A percentile compares a stretch with the other conserved stretches of the same genome.
These are phyloP conservation scores for Caerostris darwini DNA, from an alignment of 1,140 invertebrate species.

Conservation along the genomic window DNA sequence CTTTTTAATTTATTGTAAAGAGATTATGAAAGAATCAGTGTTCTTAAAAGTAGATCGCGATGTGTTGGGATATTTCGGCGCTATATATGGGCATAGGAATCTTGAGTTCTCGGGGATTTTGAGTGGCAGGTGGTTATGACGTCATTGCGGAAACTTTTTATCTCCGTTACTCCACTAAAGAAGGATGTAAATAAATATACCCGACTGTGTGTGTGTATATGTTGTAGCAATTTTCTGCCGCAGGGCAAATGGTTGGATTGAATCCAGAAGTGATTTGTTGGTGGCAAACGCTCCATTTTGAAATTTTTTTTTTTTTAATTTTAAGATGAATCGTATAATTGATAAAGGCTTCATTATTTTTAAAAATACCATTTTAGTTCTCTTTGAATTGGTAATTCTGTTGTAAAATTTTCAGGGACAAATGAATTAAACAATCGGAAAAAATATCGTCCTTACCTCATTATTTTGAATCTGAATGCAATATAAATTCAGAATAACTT, in stretches of 20 bases:
- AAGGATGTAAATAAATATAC: constrained; percentile 68
- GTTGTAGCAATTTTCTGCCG: background rate
- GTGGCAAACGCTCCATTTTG: background rate
- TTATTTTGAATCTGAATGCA: too few species aligned
- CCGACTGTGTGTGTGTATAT: background rate
- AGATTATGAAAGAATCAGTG: constrained; percentile 37
- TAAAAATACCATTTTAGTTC: too few species aligned
- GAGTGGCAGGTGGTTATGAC: constrained; percentile 75
- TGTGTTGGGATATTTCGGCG: background rate
- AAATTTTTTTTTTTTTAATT: background rate
- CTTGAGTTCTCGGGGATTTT: constrained; percentile 27
- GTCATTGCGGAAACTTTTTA: constrained; percentile 60
- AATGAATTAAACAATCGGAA: too few species aligned
- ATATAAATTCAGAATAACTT: too few species aligned
- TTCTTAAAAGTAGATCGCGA: constrained; percentile 27
- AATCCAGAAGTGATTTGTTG: background rate
- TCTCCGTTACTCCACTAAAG: constrained; percentile 8
- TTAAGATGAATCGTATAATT: too few species aligned
- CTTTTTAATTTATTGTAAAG: constrained; percentile 31
- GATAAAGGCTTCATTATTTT: too few species aligned
- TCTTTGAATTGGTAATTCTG: too few species aligned
- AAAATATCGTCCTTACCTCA: too few species aligned
- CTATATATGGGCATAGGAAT: constrained; percentile 63
- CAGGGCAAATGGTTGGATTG: background rate
- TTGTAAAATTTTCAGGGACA: too few species aligned